These are phyloP conservation scores for Allobates femoralis DNA, from an alignment of 2,797 vertebrate genomes.

Conservation along the genomic window DNA sequence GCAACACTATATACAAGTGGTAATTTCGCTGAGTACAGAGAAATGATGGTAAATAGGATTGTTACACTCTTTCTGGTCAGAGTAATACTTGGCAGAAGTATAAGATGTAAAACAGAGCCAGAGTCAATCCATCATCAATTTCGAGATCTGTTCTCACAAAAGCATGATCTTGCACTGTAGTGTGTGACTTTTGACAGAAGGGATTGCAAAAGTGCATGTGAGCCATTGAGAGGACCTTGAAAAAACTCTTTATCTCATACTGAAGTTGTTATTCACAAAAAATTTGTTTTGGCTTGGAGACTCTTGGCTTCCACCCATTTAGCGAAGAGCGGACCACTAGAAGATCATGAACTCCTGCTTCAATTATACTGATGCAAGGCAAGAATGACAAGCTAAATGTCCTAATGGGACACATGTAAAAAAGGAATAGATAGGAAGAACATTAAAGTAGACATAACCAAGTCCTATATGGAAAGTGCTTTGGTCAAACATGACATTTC, in stretches of 20 bases:
- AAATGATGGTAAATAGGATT: slow-evolving; percentile 35
- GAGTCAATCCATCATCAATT: slow-evolving; percentile 52
- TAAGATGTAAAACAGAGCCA: slow-evolving; percentile 42
- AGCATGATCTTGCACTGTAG: slow-evolving; percentile 50
- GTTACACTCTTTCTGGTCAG: slow-evolving; percentile 12
- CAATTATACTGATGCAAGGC: neutral
- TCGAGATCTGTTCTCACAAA: slow-evolving; percentile 51
- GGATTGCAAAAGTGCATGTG: slow-evolving; percentile 50
- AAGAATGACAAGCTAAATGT: neutral
- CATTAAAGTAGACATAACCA: neutral
- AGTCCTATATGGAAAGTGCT: neutral
- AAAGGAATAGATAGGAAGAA: neutral
- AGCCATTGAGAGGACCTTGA: slow-evolving; percentile 7
- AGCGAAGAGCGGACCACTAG: slow-evolving; percentile 3
- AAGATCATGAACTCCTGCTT: neutral
- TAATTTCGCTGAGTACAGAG: slow-evolving; percentile 14
- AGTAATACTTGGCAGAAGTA: slow-evolving; percentile 53
- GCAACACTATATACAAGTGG: neutral
- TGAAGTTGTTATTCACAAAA: slow-evolving; percentile 47
- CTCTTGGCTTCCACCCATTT: slow-evolving; percentile 14
- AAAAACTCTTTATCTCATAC: slow-evolving; percentile 29
- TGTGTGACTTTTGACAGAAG: slow-evolving; percentile 44
- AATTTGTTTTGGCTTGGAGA: neutral
- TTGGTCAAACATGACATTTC: no score
- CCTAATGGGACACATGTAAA: neutral